Conservation (phyloP, 2,113 vertebrate genomes). For the Nymphicus hollandicus region DNA sequence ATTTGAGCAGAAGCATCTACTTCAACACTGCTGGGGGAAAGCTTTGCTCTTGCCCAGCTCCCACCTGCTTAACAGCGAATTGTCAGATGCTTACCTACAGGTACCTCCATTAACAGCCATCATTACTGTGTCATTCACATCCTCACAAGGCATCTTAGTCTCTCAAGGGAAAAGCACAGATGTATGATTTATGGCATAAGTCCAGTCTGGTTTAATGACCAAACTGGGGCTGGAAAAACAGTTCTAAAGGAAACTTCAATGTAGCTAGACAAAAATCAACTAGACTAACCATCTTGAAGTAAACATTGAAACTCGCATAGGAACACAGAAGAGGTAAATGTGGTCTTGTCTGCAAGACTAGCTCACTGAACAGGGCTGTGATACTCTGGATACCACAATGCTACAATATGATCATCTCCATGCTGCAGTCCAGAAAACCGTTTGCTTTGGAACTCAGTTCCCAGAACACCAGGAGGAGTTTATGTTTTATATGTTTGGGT, state of each 20-base stretch:
- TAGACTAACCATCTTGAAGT: background rate
- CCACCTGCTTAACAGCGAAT: background rate
- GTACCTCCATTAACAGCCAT: background rate
- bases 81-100: background rate
- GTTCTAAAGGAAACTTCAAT: background rate
- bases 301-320: background rate
- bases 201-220: background rate
- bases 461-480: background rate
- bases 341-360: background rate
- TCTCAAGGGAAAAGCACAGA: background rate
- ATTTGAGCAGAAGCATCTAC: background rate
- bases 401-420: background rate
- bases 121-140: background rate
- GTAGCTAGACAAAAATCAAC: background rate
- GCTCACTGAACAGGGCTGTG: background rate
- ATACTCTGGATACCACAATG: background rate
- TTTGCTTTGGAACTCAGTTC: background rate
- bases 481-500: background rate
- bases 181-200: background rate
- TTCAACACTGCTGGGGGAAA: background rate
- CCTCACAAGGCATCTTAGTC: background rate
- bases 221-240: background rate
- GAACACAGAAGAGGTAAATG: background rate
- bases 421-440: background rate
- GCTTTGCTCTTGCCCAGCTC: background rate